These are phyloP conservation scores for Colinus virginianus DNA, from an alignment of 2,113 vertebrate genomes.

Conservation along the genomic window DNA sequence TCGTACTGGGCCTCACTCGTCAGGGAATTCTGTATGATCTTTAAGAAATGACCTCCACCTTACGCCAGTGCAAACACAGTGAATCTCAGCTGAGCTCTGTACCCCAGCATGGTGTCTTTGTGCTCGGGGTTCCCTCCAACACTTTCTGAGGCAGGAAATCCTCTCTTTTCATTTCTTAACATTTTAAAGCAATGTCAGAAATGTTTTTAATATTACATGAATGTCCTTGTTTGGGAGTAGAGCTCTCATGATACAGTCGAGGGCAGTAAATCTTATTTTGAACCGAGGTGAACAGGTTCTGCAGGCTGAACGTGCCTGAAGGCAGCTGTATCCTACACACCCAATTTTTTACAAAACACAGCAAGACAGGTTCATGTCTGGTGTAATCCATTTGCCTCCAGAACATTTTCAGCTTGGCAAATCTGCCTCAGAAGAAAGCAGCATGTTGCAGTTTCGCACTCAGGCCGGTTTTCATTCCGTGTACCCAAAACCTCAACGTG, in stretches of 20 bases:
- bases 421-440: background rate
- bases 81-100: background rate
- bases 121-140: background rate
- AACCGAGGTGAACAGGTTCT: conserved; percentile 59
- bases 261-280: conserved; percentile 58
- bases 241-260: conserved; percentile 31
- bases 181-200: background rate
- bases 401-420: conserved; percentile 48
- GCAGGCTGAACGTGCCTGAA: conserved; percentile 44
- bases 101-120: background rate
- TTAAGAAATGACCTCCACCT: background rate
- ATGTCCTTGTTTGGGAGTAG: background rate
- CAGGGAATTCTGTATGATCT: background rate
- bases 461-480: background rate
- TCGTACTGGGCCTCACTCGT: background rate
- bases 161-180: background rate
- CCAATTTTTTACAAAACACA: conserved; percentile 63
- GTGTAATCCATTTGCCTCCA: conserved; percentile 62
- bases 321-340: conserved; percentile 61
- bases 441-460: background rate
- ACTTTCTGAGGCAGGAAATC: background rate
- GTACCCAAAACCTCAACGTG: background rate
- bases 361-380: conserved; percentile 61
- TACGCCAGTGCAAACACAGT: background rate
- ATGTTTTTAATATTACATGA: background rate